phyloP scores from a whole-genome alignment of 2,797 vertebrate species.

The Bucorvus abyssinicus region DNA sequence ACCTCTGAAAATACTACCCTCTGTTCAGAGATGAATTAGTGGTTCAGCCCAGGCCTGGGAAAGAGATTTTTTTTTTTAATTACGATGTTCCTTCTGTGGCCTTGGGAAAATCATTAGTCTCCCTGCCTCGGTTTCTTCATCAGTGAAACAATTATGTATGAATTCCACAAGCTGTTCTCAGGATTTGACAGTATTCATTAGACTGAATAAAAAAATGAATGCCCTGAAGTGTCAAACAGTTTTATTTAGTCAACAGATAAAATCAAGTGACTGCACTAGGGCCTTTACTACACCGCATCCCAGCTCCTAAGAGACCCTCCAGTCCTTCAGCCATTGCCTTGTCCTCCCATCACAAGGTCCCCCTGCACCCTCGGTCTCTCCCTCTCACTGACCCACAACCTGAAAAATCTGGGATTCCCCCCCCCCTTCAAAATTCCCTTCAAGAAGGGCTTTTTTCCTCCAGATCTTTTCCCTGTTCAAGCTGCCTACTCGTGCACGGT shows the following conservation, averaged over 20 bases:
- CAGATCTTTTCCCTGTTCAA: not conserved
- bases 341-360: not conserved
- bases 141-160: slow-evolving; percentile 69
- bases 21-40: slow-evolving; percentile 22
- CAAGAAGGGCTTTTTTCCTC: not conserved
- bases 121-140: slow-evolving; percentile 58
- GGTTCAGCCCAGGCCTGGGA: slow-evolving; percentile 26
- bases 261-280: not conserved
- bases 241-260: slow-evolving; percentile 63
- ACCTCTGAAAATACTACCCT: not conserved
- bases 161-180: slow-evolving; percentile 70
- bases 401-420: not conserved
- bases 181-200: slow-evolving; percentile 69
- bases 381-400: not conserved
- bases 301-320: not conserved
- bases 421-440: not conserved
- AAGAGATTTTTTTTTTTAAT: not conserved
- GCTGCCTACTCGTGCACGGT: not conserved
- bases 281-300: not conserved
- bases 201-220: slow-evolving; percentile 61
- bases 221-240: slow-evolving; percentile 63
- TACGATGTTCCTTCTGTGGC: slow-evolving; percentile 58
- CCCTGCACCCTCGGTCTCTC: not conserved
- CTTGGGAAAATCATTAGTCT: slow-evolving; percentile 65
- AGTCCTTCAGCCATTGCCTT: not conserved